phyloP scores from a whole-genome alignment of 1,140 invertebrate genomes.

The Drosophila ogumai region DNA sequence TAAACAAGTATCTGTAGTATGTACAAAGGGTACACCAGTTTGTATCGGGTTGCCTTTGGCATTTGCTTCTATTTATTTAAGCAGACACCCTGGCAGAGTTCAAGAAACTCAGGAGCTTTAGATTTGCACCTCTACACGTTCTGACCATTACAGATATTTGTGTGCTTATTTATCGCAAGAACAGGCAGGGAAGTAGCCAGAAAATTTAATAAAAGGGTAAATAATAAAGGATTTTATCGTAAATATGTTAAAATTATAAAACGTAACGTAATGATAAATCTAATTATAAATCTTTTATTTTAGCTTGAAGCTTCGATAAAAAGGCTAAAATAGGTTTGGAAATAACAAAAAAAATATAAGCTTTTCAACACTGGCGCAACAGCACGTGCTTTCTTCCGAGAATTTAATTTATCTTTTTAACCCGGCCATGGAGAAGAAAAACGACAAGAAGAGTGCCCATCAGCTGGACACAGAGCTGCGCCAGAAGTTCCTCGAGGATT shows the following conservation, averaged over 20 bases:
- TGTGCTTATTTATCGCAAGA: constrained; percentile 52
- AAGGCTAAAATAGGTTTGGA: not conserved
- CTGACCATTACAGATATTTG: constrained; percentile 47
- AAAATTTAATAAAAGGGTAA: not conserved
- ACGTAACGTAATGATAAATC: not conserved
- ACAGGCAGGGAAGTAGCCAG: no score
- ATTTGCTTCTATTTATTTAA: constrained; percentile 33
- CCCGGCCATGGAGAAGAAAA: constrained; percentile 16
- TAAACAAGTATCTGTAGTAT: constrained; percentile 6
- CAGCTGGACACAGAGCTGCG: not conserved
- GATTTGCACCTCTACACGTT: constrained; percentile 31
- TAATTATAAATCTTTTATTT: not conserved
- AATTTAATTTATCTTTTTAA: constrained; percentile 6
- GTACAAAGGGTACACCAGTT: not conserved
- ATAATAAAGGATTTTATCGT: not conserved
- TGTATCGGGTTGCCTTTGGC: constrained; percentile 9
- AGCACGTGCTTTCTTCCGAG: not conserved
- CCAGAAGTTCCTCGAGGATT: constrained; percentile 33
- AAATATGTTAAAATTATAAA: not conserved
- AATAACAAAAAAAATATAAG: no score
- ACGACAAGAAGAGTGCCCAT: not conserved
- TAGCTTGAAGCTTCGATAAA: not conserved
- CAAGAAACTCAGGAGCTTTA: constrained; percentile 39
- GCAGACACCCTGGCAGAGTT: constrained; percentile 10
- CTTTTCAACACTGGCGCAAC: no score